Evolutionary conservation across 1,140 invertebrate species (phyloP).

Genomic region (Drosophila tani): DNA sequence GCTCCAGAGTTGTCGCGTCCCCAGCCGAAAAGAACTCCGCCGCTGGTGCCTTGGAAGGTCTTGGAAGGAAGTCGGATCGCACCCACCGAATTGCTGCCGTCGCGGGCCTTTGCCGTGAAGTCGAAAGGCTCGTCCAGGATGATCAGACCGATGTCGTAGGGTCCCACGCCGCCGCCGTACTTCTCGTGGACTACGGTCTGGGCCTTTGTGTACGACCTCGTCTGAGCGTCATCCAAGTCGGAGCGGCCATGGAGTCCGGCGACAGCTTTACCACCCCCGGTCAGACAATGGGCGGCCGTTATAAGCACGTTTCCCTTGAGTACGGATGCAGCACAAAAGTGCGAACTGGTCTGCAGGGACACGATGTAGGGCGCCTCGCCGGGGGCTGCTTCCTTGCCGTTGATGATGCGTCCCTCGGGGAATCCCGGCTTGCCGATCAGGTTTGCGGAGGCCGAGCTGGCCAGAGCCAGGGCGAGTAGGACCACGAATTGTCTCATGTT

Average conservation of each 20-base stretch:
- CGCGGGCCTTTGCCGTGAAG: conserved; percentile 80
- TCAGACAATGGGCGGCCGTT: conserved; percentile 77
- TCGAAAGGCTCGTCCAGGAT: conserved; percentile 85
- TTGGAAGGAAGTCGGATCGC: conserved; percentile 85
- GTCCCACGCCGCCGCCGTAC: conserved; percentile 86
- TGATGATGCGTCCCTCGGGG: conserved; percentile 82
- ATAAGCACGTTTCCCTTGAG: conserved; percentile 24
- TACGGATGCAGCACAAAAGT: conserved; percentile 67
- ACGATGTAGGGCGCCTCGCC: conserved; percentile 80
- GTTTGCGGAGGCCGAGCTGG: conserved; percentile 44
- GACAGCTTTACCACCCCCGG: conserved; percentile 29
- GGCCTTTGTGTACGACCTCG: conserved; percentile 7
- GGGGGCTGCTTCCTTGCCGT: conserved; percentile 62
- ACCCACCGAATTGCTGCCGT: conserved; percentile 84
- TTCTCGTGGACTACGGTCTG: conserved; percentile 84
- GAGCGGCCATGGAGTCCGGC: conserved; percentile 79
- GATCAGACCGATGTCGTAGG: conserved; percentile 88
- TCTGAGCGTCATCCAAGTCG: conserved; percentile 65
- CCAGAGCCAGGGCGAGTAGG: conserved; percentile 61
- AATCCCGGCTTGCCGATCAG: conserved; percentile 56
- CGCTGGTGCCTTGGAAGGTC: conserved; percentile 68
- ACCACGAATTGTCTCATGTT: conserved; percentile 72
- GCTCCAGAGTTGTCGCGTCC: conserved; percentile 83
- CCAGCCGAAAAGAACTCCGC: conserved; percentile 85
- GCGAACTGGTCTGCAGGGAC: conserved; percentile 57